Conservation (phyloP, 1,140 invertebrate species). For the Pararge aegeria region DNA sequence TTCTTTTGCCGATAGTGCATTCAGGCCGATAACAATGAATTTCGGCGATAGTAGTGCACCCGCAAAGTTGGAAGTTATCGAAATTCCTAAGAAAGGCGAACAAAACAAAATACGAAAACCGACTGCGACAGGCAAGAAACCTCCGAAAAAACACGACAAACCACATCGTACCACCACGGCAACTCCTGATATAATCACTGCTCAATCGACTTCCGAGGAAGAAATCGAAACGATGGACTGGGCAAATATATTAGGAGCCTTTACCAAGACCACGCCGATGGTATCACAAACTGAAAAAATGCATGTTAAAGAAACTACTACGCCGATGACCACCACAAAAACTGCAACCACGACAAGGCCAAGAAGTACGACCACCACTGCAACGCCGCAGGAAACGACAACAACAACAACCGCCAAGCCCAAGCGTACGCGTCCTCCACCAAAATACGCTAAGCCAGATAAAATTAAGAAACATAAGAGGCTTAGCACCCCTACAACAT, state of each 20-base stretch:
- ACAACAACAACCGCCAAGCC: conserved; percentile 49
- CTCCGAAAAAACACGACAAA: conserved; percentile 57
- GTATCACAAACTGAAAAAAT: conserved; percentile 29
- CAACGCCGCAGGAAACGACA: conserved; percentile 36
- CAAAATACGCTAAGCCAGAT: conserved; percentile 57
- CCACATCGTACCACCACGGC: conserved; percentile 40
- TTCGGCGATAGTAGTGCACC: conserved; percentile 38
- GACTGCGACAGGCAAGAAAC: conserved; percentile 40
- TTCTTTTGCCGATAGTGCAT: conserved; percentile 52
- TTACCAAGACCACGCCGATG: conserved; percentile 63
- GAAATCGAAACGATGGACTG: conserved; percentile 49
- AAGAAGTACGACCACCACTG: conserved; percentile 34
- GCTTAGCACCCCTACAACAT: conserved; percentile 45
- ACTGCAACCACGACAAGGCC: conserved; percentile 16
- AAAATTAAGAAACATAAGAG: conserved; percentile 71
- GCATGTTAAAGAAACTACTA: conserved; percentile 27
- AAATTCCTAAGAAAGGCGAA: conserved; percentile 37
- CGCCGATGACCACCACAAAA: conserved; percentile 29
- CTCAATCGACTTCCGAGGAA: conserved; percentile 32
- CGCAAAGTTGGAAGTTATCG: conserved; percentile 27
- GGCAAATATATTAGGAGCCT: conserved; percentile 58
- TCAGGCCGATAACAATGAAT: conserved; percentile 60
- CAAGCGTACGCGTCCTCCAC: conserved; percentile 68
- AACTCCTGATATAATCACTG: conserved; percentile 64
- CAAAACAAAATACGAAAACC: conserved; percentile 43